Evolutionary conservation across 2,797 vertebrate genomes (phyloP), one percentile per base, ranked within the genome.

Genomic region (Ataeniobius toweri): DNA sequence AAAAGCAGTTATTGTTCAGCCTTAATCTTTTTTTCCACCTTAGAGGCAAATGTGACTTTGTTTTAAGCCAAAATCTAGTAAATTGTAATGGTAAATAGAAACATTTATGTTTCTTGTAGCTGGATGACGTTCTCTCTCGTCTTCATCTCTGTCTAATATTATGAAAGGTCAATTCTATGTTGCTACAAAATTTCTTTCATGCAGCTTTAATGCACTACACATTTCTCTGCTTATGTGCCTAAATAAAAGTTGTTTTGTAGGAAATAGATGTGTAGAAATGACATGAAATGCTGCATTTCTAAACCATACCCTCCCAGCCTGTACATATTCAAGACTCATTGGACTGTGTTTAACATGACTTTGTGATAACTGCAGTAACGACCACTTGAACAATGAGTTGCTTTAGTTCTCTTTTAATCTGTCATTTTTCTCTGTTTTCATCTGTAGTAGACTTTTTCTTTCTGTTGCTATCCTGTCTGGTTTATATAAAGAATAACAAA

Each of bases 161-260:
- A 74, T 68, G 70, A 80, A 61, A 48, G 83, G 28, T 79, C 41
- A 12, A 83, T 59, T 80, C 44, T 80, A 58, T 75, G 46, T 75
- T 80, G 28, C 50, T 76, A 48, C 20, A 73, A 70, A 71, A 16
- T 73, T 85, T 87, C 83, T 88, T 87, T 87, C 20, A 83, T 87
- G 88, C 91, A 89, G 88, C 82, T 83, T 86, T 88, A 85, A 84
- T 80, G 82, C 78, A 90, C 86, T 84, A 83, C 79, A 85, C 83
- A 88, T 91, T 89, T 74, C 89, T 92, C 81, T 90, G 79, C 91
- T 80, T 87, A 85, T 68, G 88, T 94, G 92, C 88, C 92, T 92
- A 87, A 91, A 85, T 31, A 83, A 92, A 88, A 41, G 53, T 65
- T 87, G 75, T 90, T 92, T 91, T 88, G 36, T 89, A 78, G 65